Evolutionary conservation across 2,797 vertebrate species (phyloP).

Genomic region (Gobionotothen gibberifrons): DNA sequence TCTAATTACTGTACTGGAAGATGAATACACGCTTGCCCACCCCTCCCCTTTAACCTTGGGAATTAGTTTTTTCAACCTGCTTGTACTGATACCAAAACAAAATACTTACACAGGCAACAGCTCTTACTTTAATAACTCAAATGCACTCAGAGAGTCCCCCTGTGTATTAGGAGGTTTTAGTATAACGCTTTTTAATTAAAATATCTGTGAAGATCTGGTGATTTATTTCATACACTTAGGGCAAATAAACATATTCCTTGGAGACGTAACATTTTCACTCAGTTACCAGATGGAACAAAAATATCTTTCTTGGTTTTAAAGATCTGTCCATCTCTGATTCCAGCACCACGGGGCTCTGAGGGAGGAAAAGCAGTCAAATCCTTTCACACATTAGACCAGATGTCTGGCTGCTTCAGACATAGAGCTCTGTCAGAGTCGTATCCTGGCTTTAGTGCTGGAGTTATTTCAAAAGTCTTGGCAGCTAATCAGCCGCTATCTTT

Average conservation of each 20-base stretch:
- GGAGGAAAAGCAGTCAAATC: conserved; percentile 58
- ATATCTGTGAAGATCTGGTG: not conserved
- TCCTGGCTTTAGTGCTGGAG: conserved; percentile 62
- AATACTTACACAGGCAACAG: not conserved
- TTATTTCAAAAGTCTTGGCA: conserved; percentile 66
- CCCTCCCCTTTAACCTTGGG: not conserved
- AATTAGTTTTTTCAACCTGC: not conserved
- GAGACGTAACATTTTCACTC: not conserved
- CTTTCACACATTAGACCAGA: conserved; percentile 69
- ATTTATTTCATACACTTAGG: not conserved
- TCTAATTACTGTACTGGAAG: conserved; percentile 21
- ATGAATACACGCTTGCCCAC: not conserved
- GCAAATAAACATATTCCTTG: conserved; percentile 14
- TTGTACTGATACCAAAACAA: not conserved
- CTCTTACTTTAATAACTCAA: not conserved
- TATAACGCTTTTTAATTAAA: not conserved
- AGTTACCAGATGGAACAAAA: not conserved
- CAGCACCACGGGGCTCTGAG: conserved; percentile 34
- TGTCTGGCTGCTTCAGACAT: conserved; percentile 61
- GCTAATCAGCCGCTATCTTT: conserved; percentile 68
- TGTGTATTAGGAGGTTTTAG: not conserved
- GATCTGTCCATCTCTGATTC: conserved; percentile 31
- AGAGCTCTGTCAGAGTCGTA: conserved; percentile 58
- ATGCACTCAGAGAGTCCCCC: not conserved
- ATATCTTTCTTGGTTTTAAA: not conserved